Conservation (phyloP, 2,888 invertebrate genomes). For the Acronicta alni region DNA sequence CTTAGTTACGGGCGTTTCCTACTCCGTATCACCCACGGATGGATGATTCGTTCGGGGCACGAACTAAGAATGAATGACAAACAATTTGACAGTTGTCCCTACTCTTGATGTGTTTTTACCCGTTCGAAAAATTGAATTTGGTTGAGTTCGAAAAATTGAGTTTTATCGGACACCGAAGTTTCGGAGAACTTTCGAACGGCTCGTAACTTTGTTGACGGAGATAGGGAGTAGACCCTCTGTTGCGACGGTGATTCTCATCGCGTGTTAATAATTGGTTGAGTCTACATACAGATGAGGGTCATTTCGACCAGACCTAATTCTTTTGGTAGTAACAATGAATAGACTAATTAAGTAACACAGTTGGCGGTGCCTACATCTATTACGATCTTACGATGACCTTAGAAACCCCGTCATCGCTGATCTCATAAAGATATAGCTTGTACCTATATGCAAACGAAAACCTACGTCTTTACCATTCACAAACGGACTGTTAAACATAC, state of each 20-base stretch:
- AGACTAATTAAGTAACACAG: slow-evolving; percentile 42
- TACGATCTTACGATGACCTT: slow-evolving; percentile 68
- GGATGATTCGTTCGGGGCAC: no score
- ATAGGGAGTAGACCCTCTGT: no score
- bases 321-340: slow-evolving; percentile 30
- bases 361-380: slow-evolving; percentile 36
- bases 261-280: background rate
- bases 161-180: no score
- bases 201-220: no score
- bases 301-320: slow-evolving; percentile 19
- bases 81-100: no score
- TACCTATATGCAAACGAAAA: slow-evolving; percentile 33
- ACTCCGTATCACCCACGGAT: no score
- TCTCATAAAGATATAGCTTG: slow-evolving; percentile 69
- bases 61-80: no score
- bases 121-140: no score
- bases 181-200: no score
- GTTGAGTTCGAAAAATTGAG: no score
- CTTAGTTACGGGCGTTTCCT: no score
- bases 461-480: slow-evolving; percentile 39
- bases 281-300: background rate
- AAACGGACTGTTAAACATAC: slow-evolving; percentile 30
- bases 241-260: background rate
- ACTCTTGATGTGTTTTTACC: no score
- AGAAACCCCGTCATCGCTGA: slow-evolving; percentile 73